Conservation (phyloP, 2,888 invertebrate genomes). For the Sarcophaga variegata region DNA sequence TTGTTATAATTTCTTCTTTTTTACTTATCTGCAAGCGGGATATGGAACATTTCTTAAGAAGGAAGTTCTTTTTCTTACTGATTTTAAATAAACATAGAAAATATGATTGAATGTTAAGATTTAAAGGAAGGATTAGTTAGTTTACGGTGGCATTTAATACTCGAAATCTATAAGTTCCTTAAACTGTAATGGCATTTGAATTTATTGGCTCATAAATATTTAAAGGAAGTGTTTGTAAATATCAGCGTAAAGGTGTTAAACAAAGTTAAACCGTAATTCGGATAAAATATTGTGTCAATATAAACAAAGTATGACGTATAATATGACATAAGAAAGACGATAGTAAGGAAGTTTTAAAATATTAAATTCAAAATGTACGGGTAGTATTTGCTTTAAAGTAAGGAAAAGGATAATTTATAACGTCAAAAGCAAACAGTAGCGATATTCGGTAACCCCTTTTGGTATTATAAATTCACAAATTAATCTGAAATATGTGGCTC, state of each 20-base stretch:
- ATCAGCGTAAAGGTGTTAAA: constrained; percentile 5
- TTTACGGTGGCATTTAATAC: too few species aligned
- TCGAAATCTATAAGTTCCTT: too few species aligned
- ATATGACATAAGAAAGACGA: not conserved
- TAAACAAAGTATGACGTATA: not conserved
- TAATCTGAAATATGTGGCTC: not conserved
- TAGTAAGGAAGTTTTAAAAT: not conserved
- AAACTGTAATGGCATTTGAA: too few species aligned
- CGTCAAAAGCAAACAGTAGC: too few species aligned
- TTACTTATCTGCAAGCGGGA: too few species aligned
- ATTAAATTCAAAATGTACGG: not conserved
- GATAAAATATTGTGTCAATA: constrained; percentile 13
- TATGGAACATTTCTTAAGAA: not conserved
- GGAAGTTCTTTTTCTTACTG: not conserved
- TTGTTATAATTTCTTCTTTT: too few species aligned
- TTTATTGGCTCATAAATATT: too few species aligned
- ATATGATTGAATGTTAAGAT: not conserved
- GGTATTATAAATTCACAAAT: not conserved
- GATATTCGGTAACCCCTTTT: not conserved
- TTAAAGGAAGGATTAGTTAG: not conserved
- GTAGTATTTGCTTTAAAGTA: too few species aligned
- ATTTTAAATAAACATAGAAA: not conserved
- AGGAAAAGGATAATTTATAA: too few species aligned
- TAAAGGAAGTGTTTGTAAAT: not conserved
- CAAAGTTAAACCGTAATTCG: constrained; percentile 14